A percentile compares a stretch with the other conserved stretches of the same genome.
phyloP scores from a whole-genome alignment of 2,113 vertebrate species.

The Ahaetulla prasina region DNA sequence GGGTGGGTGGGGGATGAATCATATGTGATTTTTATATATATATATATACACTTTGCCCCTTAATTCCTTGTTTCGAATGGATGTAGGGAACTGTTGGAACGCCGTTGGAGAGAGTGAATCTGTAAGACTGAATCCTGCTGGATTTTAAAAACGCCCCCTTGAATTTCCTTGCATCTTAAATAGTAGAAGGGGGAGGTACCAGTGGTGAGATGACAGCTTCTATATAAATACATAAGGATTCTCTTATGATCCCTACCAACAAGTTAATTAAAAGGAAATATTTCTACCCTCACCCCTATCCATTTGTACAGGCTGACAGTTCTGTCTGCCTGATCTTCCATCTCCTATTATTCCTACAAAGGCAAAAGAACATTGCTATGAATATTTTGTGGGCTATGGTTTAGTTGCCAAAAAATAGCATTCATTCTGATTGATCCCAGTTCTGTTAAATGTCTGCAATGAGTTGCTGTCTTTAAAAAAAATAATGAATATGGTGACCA shows the following conservation, averaged over 20 bases:
- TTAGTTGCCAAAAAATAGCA: background rate
- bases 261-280: background rate
- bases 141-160: background rate
- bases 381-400: too few species aligned
- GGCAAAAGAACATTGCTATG: background rate
- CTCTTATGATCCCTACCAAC: background rate
- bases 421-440: background rate
- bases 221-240: background rate
- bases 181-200: background rate
- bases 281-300: background rate
- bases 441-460: background rate
- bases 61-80: background rate
- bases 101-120: background rate
- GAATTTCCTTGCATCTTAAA: background rate
- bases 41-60: background rate
- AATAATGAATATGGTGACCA: background rate
- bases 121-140: background rate
- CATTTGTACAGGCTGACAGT: background rate
- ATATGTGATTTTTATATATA: rapidly evolving
- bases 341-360: background rate
- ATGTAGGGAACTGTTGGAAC: background rate
- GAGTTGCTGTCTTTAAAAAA: background rate
- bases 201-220: background rate
- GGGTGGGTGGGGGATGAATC: too few species aligned
- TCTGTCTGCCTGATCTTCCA: background rate